These are phyloP conservation scores for Sarcophaga bullata DNA, from an alignment of 1,140 invertebrate species.

Conservation along the genomic window DNA sequence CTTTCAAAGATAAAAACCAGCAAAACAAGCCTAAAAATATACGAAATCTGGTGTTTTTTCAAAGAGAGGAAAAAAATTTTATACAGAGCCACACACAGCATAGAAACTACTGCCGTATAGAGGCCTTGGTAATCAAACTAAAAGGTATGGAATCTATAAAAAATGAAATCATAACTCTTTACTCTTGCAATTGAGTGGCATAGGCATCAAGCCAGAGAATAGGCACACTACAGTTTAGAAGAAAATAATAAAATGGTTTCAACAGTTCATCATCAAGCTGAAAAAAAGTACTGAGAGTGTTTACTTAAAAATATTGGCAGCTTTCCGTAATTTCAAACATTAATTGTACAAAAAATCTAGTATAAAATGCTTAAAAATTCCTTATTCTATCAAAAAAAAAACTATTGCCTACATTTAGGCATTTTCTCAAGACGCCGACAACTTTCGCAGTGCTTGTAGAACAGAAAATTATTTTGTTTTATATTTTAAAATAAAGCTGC, in stretches of 20 bases:
- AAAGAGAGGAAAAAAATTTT: background rate
- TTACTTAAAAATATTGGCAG: too few species aligned
- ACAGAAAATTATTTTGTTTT: too few species aligned
- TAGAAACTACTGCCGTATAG: background rate
- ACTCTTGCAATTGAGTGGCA: background rate
- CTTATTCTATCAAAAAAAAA: too few species aligned
- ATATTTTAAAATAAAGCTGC: too few species aligned
- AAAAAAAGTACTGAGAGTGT: too few species aligned
- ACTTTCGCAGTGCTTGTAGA: too few species aligned
- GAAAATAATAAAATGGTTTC: background rate
- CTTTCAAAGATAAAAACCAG: constrained; percentile 16
- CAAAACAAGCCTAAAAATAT: background rate
- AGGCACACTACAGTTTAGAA: background rate
- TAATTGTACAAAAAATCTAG: too few species aligned
- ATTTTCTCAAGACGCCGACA: too few species aligned
- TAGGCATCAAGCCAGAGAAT: background rate
- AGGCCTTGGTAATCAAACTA: constrained; percentile 21
- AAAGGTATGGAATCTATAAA: constrained; percentile 18
- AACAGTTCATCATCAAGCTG: background rate
- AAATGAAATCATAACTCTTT: background rate
- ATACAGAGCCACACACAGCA: background rate
- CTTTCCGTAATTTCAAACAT: too few species aligned
- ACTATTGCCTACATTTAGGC: too few species aligned
- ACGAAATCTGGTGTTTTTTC: background rate
- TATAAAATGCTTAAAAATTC: too few species aligned